Conservation (phyloP, 2,888 invertebrate species). For the Danaus chrysippus region DNA sequence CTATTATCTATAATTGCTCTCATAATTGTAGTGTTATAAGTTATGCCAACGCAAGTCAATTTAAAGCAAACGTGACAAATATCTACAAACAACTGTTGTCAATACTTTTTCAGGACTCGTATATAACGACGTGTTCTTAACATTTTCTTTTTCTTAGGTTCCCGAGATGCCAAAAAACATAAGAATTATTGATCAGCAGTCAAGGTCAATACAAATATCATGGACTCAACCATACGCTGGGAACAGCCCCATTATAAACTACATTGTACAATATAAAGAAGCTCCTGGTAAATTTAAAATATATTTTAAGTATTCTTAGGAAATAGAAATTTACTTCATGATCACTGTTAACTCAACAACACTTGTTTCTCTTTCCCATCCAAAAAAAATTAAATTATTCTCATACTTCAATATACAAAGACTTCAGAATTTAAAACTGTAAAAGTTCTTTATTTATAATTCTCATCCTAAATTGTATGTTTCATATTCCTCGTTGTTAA, state of each 20-base stretch:
- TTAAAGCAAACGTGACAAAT: too few species aligned
- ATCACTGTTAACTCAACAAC: neutral
- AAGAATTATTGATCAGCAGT: constrained; percentile 90
- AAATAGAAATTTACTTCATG: neutral
- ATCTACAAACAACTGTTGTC: too few species aligned
- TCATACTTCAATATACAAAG: constrained; percentile 30
- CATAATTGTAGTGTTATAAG: too few species aligned
- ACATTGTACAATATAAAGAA: constrained; percentile 93
- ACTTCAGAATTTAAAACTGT: too few species aligned
- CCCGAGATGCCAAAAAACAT: constrained; percentile 94
- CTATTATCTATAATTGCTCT: too few species aligned
- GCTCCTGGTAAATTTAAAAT: constrained; percentile 81
- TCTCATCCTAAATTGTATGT: too few species aligned
- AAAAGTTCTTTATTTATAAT: too few species aligned
- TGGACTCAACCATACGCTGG: constrained; percentile 95
- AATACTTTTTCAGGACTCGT: too few species aligned
- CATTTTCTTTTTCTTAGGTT: constrained; percentile 76
- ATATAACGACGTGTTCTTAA: neutral
- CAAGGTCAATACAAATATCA: constrained; percentile 89
- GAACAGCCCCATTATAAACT: constrained; percentile 92
- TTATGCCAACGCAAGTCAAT: too few species aligned
- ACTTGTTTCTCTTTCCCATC: neutral
- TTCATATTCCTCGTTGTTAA: too few species aligned
- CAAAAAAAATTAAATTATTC: neutral
- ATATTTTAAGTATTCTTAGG: neutral